These are phyloP conservation scores for Abscondita cerata DNA, from an alignment of 2,888 invertebrate genomes.

Conservation along the genomic window DNA sequence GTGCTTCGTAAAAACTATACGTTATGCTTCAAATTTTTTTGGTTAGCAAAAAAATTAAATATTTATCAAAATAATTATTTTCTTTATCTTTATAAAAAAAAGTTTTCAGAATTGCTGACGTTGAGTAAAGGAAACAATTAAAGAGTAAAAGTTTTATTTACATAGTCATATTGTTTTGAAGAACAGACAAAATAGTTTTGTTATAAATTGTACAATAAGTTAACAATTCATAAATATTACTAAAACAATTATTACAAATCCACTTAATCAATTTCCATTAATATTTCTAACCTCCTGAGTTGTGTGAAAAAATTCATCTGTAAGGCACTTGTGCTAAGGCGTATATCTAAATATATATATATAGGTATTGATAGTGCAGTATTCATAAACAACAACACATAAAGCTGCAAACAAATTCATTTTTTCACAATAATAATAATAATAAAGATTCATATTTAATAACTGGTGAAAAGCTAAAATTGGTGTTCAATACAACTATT, in stretches of 20 bases:
- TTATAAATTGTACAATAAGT: neutral
- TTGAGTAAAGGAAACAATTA: neutral
- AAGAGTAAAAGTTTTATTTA: conserved; percentile 5
- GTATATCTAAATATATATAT: neutral
- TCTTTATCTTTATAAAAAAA: too few species aligned
- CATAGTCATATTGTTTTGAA: conserved; percentile 3
- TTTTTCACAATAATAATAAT: too few species aligned
- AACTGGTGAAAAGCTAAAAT: too few species aligned
- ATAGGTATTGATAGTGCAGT: conserved; percentile 13
- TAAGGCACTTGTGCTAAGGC: conserved; percentile 21
- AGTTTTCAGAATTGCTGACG: too few species aligned
- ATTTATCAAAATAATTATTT: too few species aligned
- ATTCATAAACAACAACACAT: neutral
- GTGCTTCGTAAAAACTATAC: too few species aligned
- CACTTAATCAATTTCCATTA: neutral
- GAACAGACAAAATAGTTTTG: neutral
- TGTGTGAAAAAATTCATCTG: conserved; percentile 4
- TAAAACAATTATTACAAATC: neutral
- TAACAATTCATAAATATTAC: conserved; percentile 7
- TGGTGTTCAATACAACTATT: neutral
- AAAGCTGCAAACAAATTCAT: conserved; percentile 6
- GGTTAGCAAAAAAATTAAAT: too few species aligned
- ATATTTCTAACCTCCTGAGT: too few species aligned
- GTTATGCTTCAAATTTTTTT: too few species aligned
- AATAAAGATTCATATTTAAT: too few species aligned